Percentiles rank a stretch among this genome's conserved stretches.
Conservation (phyloP, 1,140 invertebrate genomes). For the Samia ricini region DNA sequence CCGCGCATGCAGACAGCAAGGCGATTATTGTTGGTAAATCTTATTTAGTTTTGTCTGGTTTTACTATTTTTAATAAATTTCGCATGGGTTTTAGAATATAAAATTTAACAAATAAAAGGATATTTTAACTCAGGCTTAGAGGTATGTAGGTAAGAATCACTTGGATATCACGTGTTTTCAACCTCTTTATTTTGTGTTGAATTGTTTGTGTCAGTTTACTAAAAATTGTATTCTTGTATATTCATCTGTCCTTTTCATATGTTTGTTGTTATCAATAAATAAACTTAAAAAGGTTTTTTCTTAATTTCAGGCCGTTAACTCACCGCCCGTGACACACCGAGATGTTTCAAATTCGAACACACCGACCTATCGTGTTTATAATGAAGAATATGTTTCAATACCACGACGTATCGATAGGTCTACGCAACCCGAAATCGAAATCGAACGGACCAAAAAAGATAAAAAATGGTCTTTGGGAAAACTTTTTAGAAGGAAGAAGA, state of each 20-base stretch:
- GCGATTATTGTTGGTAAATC: conserved; percentile 11
- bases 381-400: conserved; percentile 57
- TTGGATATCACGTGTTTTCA: no score
- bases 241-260: background rate
- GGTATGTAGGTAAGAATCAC: no score
- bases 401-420: conserved; percentile 54
- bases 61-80: background rate
- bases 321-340: conserved; percentile 62
- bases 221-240: no score
- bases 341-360: conserved; percentile 46
- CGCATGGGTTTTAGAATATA: no score
- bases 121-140: no score
- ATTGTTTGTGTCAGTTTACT: no score
- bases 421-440: conserved; percentile 43
- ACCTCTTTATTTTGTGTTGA: no score
- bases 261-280: conserved; percentile 8
- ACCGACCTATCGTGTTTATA: conserved; percentile 53
- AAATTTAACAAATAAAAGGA: no score
- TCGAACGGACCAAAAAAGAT: conserved; percentile 69
- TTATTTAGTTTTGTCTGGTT: background rate
- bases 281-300: conserved; percentile 11
- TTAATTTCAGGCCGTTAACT: conserved; percentile 71
- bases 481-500: conserved; percentile 83
- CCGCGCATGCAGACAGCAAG: conserved; percentile 26
- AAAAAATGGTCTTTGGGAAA: conserved; percentile 87